These are phyloP conservation scores for Cariama cristata DNA, from an alignment of 2,113 vertebrate genomes.

Conservation along the genomic window DNA sequence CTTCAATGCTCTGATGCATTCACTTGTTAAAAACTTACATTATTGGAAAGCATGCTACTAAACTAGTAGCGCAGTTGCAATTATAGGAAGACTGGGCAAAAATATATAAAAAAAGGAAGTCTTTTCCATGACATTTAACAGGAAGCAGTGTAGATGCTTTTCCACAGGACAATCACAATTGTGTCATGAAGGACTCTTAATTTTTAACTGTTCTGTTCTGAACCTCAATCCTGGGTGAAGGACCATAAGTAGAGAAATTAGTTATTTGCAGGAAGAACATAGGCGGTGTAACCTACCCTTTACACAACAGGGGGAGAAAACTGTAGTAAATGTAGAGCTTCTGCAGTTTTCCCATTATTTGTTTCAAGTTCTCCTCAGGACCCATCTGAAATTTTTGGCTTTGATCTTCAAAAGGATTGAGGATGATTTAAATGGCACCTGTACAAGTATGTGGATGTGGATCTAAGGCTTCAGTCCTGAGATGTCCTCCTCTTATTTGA, in stretches of 20 bases:
- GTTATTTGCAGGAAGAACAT: background rate
- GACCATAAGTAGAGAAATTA: background rate
- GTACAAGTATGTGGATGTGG: background rate
- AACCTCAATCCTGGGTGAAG: background rate
- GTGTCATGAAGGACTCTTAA: background rate
- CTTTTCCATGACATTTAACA: background rate
- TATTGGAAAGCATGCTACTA: background rate
- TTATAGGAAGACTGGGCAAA: background rate
- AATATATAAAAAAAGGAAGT: background rate
- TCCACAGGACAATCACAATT: background rate
- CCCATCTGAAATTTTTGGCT: background rate
- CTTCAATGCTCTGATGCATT: background rate
- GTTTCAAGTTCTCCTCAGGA: background rate
- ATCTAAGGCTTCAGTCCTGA: background rate
- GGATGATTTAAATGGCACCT: background rate
- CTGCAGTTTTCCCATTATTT: background rate
- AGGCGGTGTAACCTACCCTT: background rate
- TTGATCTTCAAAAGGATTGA: fast-evolving
- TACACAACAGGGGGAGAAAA: background rate
- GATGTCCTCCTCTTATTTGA: background rate
- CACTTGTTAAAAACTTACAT: background rate
- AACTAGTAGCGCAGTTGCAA: background rate
- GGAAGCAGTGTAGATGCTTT: background rate
- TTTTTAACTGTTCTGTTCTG: background rate
- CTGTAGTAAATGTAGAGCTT: background rate